Evolutionary conservation across 2,888 invertebrate genomes (phyloP), one percentile per base, ranked within the genome.

Genomic region (Cheilosia urbana): DNA sequence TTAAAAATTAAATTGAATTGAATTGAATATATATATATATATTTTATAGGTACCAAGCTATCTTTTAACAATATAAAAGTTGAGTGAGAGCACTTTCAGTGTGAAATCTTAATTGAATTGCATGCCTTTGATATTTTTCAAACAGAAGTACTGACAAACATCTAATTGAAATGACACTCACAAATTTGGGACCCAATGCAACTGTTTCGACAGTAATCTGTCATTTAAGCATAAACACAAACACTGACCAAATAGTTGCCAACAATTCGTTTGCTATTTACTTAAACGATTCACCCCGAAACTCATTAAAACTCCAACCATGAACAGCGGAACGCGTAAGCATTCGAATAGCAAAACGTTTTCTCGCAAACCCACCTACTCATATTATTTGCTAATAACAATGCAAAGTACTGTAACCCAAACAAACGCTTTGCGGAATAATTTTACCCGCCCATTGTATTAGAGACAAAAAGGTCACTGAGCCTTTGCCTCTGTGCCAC

Each of bases 391-490:
- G 65, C 37, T 57, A 65, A 55, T 65, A 65, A 19, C 47, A 75
- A 37, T 37, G 13, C 37, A 37, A 13, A 7, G 30, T 13, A 49
- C 13, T 47, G 45, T 13, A 62, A 47, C 13, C 51, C 51, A 34
- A 81, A 69, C 34, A 34, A 24, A n/a, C 37, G 19, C 19, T 34
- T 53, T 57, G 27, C 47, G 19, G 45, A 42, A 9, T 30, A 37
- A 58, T 21, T 45, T 47, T 42, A 7, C 1, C 42, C 21, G n/a
- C 21, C 42, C 40, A 55, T 80, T 73, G 60, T 62, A 42, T 24
- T 68, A 40, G 49, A 55, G 62, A 60, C 13, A 55, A 53, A 73
- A 80, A 75, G 80, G 68, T 62, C 62, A 73, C 53, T 71, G 65
- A 63, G 82, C 77, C 58, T 65, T 55, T 40, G 19, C 30, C 24